Evolutionary conservation across 2,888 invertebrate genomes (phyloP), one percentile per base, ranked within the genome.

Genomic region (Listrodromus nycthemerus): DNA sequence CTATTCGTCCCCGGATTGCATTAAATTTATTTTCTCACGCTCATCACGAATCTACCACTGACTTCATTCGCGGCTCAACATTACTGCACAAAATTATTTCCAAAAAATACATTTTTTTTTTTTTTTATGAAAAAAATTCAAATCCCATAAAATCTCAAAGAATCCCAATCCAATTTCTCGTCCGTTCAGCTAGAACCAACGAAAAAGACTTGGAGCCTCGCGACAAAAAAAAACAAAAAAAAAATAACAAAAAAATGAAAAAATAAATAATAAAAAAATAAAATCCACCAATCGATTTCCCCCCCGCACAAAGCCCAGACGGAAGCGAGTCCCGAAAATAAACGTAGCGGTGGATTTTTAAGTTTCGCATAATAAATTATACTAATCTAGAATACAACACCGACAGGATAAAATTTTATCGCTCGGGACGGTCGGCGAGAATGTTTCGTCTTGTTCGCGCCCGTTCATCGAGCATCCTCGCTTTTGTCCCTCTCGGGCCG

Each of bases 321-420:
- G 33, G 50, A 67, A 30, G 41, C 70, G 55, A 74, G 58, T 63
- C 82, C 87, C 84, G 87, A 87, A 86, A 88, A 88, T 88, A 88
- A 87, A 86, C 81, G 83, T 70, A 86, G 83, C 83, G 71, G 69
- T 19, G 63, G 73, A 78, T 80, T 63, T 73, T 70, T 33, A 48
- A 58, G n/a, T 65, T 77, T 80, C 21, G 37, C 27, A 30, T 58
- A 58, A 30, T 58, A 58, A 78, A 78, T 61, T 33, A 61, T 55
- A 41, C 33, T 30, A 67, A 71, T 76, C 21, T 1, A 70, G 37
- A 21, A 52, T 52, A 30, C 8, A 55, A 33, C 66, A 33, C 48
- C 73, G 48, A 80, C 74, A 21, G 55, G 55, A 55, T 55, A 52
- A 52, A 30, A 69, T 50, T 52, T 58, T 41, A 33, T 58, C 52